Evolutionary conservation across 2,888 invertebrate species (phyloP).

Genomic region (Pollenia griseotomentosa): DNA sequence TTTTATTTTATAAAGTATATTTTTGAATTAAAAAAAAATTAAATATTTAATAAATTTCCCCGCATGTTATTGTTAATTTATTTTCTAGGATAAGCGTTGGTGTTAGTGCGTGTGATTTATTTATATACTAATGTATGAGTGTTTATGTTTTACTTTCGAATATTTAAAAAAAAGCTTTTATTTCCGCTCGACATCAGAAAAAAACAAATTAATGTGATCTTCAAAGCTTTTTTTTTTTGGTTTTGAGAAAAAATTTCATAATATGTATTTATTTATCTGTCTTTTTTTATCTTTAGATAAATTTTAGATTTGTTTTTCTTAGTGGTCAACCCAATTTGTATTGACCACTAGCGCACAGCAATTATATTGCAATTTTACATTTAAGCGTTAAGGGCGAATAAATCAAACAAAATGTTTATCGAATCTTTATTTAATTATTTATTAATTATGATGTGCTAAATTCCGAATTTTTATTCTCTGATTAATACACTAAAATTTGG

Average conservation of each 20-base stretch:
- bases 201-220: constrained; percentile 42
- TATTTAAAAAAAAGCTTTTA: constrained; percentile 63
- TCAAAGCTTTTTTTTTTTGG: constrained; percentile 54
- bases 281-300: constrained; percentile 34
- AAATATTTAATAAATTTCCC: constrained; percentile 34
- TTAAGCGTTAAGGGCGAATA: too few species aligned
- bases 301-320: constrained; percentile 29
- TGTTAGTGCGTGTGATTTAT: constrained; percentile 22
- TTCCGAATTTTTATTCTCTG: too few species aligned
- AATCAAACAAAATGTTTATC: too few species aligned
- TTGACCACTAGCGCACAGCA: constrained; percentile 13
- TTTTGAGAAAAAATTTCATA: constrained; percentile 40
- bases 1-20: constrained; percentile 34
- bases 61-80: constrained; percentile 6
- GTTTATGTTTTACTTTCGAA: neutral
- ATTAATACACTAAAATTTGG: too few species aligned
- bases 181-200: constrained; percentile 30
- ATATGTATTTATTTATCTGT: constrained; percentile 23
- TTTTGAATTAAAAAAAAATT: constrained; percentile 4
- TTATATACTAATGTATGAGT: neutral
- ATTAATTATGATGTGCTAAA: too few species aligned
- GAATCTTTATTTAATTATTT: too few species aligned
- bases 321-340: constrained; percentile 53
- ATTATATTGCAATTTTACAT: constrained; percentile 46
- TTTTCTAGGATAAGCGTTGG: neutral